Percentiles rank a stretch among this genome's conserved stretches.
Evolutionary conservation across 2,888 invertebrate species (phyloP).

Genomic region (Himalopsyche japonica): DNA sequence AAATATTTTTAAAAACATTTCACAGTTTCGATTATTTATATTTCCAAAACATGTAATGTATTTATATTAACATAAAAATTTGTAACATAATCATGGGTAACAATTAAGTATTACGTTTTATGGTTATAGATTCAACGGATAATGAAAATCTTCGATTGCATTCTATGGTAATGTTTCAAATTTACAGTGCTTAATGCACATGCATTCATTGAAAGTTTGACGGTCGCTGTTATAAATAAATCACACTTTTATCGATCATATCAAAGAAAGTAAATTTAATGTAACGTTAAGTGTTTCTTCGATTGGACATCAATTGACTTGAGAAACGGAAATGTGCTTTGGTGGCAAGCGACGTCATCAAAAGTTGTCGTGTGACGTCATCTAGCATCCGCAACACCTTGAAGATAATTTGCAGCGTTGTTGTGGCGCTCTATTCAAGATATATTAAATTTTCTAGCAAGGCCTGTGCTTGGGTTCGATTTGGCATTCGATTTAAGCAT

Average conservation of each 20-base stretch:
- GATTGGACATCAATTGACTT: neutral
- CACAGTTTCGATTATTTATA: too few relatives aligned
- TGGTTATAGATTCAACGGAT: too few relatives aligned
- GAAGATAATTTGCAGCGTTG: neutral
- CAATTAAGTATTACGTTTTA: too few relatives aligned
- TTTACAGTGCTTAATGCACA: too few relatives aligned
- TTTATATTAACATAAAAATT: too few relatives aligned
- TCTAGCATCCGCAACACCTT: neutral
- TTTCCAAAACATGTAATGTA: too few relatives aligned
- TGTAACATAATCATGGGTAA: too few relatives aligned
- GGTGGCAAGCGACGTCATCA: neutral
- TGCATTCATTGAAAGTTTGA: too few relatives aligned
- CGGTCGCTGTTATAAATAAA: too few relatives aligned
- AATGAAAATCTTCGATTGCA: too few relatives aligned
- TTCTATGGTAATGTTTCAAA: too few relatives aligned
- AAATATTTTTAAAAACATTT: too few relatives aligned
- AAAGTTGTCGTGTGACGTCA: neutral
- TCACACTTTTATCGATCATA: neutral
- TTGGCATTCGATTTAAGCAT: neutral
- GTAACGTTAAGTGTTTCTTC: neutral
- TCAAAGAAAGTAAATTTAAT: neutral
- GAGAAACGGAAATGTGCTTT: neutral
- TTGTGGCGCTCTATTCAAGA: neutral
- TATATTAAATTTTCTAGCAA: neutral
- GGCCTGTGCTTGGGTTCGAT: neutral